These are phyloP conservation scores for Aphaenogaster rudis DNA, from an alignment of 1,140 invertebrate species.

Conservation along the genomic window DNA sequence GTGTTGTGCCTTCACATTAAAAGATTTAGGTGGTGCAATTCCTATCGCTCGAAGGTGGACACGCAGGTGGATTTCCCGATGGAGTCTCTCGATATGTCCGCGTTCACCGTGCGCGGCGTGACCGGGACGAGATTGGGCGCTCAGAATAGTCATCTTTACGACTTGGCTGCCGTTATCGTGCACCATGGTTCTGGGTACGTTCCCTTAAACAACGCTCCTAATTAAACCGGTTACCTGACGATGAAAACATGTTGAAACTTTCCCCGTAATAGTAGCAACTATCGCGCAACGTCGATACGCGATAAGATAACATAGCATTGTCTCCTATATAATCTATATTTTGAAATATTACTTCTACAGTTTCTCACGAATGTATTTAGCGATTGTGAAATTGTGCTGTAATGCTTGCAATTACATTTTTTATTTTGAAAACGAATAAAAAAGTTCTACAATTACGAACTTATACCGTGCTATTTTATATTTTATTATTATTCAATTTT, in stretches of 20 bases:
- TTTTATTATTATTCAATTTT: neutral
- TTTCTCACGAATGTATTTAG: neutral
- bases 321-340: neutral
- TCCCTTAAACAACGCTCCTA: neutral
- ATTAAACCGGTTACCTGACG: slow-evolving; percentile 5
- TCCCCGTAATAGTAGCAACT: neutral
- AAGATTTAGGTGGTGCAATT: slow-evolving; percentile 94
- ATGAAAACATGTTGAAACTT: neutral
- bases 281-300: neutral
- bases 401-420: neutral
- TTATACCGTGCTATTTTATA: neutral
- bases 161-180: slow-evolving; percentile 94
- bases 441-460: neutral
- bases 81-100: slow-evolving; percentile 92
- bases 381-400: neutral
- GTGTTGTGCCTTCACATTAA: slow-evolving; percentile 95
- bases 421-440: neutral
- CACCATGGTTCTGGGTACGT: slow-evolving; percentile 93
- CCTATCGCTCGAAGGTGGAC: slow-evolving; percentile 93
- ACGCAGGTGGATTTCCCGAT: slow-evolving; percentile 93
- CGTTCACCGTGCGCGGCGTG: slow-evolving; percentile 91
- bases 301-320: slow-evolving; percentile 49
- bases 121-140: slow-evolving; percentile 90
- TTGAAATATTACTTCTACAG: neutral
- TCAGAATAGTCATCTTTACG: slow-evolving; percentile 91